Evolutionary conservation across 1,140 invertebrate genomes (phyloP).

Genomic region (Leptoteleia sp.): DNA sequence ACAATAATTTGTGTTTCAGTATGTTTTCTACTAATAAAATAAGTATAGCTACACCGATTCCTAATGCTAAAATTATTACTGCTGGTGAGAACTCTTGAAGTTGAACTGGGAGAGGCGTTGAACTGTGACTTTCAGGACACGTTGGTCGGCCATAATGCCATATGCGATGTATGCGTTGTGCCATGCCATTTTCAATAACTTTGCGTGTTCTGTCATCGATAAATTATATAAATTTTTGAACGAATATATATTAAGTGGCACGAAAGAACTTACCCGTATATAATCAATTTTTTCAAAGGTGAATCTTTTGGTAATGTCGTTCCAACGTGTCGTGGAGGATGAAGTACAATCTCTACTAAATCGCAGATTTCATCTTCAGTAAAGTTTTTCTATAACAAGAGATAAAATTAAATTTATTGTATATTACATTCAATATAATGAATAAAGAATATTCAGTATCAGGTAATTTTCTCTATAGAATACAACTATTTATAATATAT

Average conservation of each 20-base stretch:
- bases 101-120: constrained; percentile 67
- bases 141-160: constrained; percentile 67
- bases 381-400: constrained; percentile 68
- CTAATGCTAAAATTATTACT: no score
- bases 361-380: constrained; percentile 73
- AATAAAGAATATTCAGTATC: no score
- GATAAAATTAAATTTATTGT: background rate
- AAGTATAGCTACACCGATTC: no score
- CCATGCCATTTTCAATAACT: constrained; percentile 66
- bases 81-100: constrained; percentile 70
- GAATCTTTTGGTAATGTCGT: constrained; percentile 68
- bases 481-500: no score
- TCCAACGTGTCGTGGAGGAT: constrained; percentile 53
- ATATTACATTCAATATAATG: no score
- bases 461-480: no score
- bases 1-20: no score
- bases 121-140: constrained; percentile 70
- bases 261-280: constrained; percentile 72
- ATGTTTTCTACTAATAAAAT: no score
- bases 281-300: constrained; percentile 73
- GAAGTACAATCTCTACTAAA: constrained; percentile 67
- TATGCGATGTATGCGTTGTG: constrained; percentile 48
- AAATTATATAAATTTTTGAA: no score
- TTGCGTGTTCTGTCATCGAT: constrained; percentile 60
- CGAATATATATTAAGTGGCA: no score